Evolutionary conservation across 2,888 invertebrate species (phyloP).

Genomic region (Tanytarsus gracilentus): DNA sequence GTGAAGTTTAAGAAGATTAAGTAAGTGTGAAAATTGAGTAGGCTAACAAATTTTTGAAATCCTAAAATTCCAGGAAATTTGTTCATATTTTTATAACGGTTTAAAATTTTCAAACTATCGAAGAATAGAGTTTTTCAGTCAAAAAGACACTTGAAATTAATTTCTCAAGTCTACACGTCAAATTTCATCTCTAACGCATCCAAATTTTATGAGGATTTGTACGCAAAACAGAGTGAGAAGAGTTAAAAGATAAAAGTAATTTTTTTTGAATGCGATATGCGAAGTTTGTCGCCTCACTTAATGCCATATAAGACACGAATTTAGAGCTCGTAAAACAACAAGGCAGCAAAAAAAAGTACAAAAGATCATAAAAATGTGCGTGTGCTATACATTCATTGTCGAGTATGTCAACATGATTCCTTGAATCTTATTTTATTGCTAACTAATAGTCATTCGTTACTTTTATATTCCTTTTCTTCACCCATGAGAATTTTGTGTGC

Average conservation of each 20-base stretch:
- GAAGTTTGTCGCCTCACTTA: constrained; percentile 2
- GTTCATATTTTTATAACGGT: neutral
- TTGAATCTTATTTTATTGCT: constrained; percentile 15
- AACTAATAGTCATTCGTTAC: constrained; percentile 8
- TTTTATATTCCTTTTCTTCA: neutral
- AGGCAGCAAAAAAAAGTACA: constrained; percentile 11
- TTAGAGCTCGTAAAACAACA: constrained; percentile 27
- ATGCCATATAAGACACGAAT: constrained; percentile 1
- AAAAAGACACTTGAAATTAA: too few species aligned
- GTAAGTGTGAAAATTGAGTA: too few species aligned
- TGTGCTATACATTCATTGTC: neutral
- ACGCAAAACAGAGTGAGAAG: too few species aligned
- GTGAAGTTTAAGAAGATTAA: too few species aligned
- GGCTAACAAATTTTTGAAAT: too few species aligned
- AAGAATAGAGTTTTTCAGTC: too few species aligned
- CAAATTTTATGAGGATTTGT: too few species aligned
- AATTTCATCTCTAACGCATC: too few species aligned
- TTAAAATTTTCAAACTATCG: neutral
- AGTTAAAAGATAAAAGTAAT: too few species aligned
- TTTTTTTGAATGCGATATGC: neutral
- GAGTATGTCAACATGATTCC: constrained; percentile 20
- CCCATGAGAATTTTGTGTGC: too few species aligned
- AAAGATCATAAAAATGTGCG: constrained; percentile 19
- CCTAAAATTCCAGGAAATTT: neutral
- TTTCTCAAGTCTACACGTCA: too few species aligned